Conservation (phyloP, 92 coral and sea anemone species). For the Porites lobata region DNA sequence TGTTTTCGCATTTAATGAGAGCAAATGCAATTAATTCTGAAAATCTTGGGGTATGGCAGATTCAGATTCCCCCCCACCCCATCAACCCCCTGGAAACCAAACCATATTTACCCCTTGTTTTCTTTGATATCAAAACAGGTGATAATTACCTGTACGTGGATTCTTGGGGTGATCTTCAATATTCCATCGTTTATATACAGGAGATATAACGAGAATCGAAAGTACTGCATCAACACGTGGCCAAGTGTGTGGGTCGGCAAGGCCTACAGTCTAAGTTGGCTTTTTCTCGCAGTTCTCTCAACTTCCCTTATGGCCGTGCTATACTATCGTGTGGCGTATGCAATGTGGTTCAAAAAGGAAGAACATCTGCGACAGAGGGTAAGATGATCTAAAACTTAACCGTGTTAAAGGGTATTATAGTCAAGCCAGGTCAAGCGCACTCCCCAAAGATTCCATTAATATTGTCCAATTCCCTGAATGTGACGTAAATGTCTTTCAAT, state of each 20-base stretch:
- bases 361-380: not conserved
- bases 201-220: not conserved
- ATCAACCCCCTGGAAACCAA: too few relatives aligned
- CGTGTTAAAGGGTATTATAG: too few relatives aligned
- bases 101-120: too few relatives aligned
- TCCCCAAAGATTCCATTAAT: too few relatives aligned
- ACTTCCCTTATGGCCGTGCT: not conserved
- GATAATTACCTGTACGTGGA: slow-evolving; percentile 1
- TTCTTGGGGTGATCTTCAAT: not conserved
- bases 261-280: slow-evolving; percentile 1
- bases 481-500: too few relatives aligned
- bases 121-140: not conserved
- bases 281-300: not conserved
- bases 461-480: too few relatives aligned
- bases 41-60: too few relatives aligned
- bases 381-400: too few relatives aligned
- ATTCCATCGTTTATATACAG: not conserved
- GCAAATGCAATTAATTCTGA: too few relatives aligned
- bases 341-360: not conserved
- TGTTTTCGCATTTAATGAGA: too few relatives aligned
- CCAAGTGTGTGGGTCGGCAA: slow-evolving; percentile 1
- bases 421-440: too few relatives aligned
- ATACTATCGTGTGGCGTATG: slow-evolving; percentile 13
- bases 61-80: too few relatives aligned
- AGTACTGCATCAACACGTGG: not conserved